Conservation (phyloP, 2,888 invertebrate species). For the Caenorhabditis afra region DNA sequence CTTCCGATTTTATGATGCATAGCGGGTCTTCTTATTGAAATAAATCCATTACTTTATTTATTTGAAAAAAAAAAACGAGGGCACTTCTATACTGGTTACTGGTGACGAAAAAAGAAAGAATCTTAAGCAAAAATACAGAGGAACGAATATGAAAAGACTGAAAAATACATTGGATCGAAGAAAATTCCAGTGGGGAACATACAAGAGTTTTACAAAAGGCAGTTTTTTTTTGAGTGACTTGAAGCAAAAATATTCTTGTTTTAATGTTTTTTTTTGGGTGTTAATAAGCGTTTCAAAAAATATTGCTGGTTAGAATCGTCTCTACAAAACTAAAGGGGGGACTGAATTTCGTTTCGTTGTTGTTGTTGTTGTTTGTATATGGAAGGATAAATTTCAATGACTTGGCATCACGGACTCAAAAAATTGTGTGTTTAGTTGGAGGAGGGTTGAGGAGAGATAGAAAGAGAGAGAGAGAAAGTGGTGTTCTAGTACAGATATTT, state of each 20-base stretch:
- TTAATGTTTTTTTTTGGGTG: too few relatives aligned
- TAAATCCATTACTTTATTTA: conserved; percentile 32
- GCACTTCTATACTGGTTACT: conserved; percentile 20
- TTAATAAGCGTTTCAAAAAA: background rate
- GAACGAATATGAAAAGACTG: conserved; percentile 11
- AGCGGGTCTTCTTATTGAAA: conserved; percentile 28
- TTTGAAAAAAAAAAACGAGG: conserved; percentile 14
- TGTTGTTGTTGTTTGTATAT: too few relatives aligned
- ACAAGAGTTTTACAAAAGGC: conserved; percentile 43
- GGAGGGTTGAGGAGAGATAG: conserved; percentile 30
- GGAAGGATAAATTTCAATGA: conserved; percentile 61
- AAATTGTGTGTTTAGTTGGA: conserved; percentile 19
- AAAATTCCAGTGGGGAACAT: conserved; percentile 14
- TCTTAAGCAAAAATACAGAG: conserved; percentile 14
- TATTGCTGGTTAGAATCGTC: conserved; percentile 7
- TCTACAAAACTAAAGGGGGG: conserved; percentile 24
- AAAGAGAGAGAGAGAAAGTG: background rate
- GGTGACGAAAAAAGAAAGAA: background rate
- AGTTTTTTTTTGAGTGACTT: conserved; percentile 34
- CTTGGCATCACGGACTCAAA: conserved; percentile 59
- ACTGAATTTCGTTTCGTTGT: conserved; percentile 47
- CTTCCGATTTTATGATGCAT: conserved; percentile 33
- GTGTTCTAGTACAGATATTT: conserved; percentile 29
- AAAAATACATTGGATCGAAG: background rate
- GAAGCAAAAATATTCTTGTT: conserved; percentile 10